Evolutionary conservation across 2,888 invertebrate species (phyloP), one percentile per base, ranked within the genome.

Genomic region (Dolomedes plantarius): DNA sequence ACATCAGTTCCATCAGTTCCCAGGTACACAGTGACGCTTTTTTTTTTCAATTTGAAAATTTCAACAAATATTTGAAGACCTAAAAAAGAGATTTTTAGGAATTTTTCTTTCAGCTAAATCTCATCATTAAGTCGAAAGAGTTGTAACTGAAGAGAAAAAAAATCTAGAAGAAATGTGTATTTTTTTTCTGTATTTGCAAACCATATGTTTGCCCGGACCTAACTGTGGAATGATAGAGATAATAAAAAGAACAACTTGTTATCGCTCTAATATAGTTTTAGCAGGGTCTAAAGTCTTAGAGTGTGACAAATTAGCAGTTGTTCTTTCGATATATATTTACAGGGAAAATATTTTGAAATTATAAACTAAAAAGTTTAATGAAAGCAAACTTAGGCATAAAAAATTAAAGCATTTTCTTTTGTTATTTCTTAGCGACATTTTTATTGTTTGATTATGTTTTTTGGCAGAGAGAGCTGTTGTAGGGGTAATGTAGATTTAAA

Each of bases 1-100:
- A 65, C 56, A 56, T 23, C 23, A 7, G 56, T 56, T 56, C 23
- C 56, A 56, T 56, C 56, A 56, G 19, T 56, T 56, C 11, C 56
- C 56, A 23, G 56, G 23, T 56, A 56, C 23, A 56, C 23, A 56
- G 23, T 5, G 23, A 5, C 1, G 3, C 3, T 56, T 56, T 56
- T 56, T 56, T n/a, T 56, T 23, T 56, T 23, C 36, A 36, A 19
- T 68, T 56, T 64, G 46, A 85, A 77, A 73, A 78, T 77, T 73
- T 77, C 50, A 19, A 77, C 83, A 85, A 85, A 85, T 85, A 85
- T 85, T 85, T 85, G 73, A 76, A 67, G 77, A 77, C 64, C 67
- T 72, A 77, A 77, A 85, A 85, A 85, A 46, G 31, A 16, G n/a
- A 19, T 36, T 36, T 5, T 36, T 36, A 68, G 9, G n/a, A 27